Base-by-base conservation (phyloP, 2,888 invertebrate species). In the Caenorhabditis plicata region DNA sequence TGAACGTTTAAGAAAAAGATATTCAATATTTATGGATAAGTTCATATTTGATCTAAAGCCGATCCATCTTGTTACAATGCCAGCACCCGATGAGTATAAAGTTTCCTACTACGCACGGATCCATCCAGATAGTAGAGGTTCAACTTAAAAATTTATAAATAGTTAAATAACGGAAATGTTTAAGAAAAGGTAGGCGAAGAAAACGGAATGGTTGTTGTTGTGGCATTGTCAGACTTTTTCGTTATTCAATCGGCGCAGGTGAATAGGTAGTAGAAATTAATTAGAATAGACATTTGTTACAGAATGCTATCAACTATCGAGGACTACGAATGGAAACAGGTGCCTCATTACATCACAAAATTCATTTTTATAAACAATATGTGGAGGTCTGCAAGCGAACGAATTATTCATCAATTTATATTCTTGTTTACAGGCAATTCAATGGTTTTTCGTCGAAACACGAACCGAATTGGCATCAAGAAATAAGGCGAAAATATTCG, bases 281-380 rank as follows among this genome's bases (percentile, higher is more conserved):
- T n/a, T n/a, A n/a, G n/a, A n/a, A n/a, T n/a, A n/a, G n/a, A n/a
- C n/a, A n/a, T n/a, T n/a, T n/a, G n/a, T n/a, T n/a, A n/a, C n/a
- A 39, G 8, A 58, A 58, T 38, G 41, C 45, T 4, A 20, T 54
- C 0, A 42, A 23, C 3, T 7, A 46, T 26, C 29, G 35, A 4
- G 61, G 61, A 4, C 32, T 47, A 7, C 42, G 27, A 41, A 47
- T 46, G 47, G n/a, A 25, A 11, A 26, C 47, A 7, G 54, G 47
- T 31, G 55, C 55, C 1, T 61, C 61, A 8, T 35, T 61, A n/a
- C 61, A 61, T 55, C 61, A 61, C 19, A 61, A 55, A 39, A 50
- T 61, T 0, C 36, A 61, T 20, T 61, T 61, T 32, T 55, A 61
- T 48, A 44, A 46, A 7, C 54, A 61, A 4, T 36, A 32, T 25